Base-by-base conservation (phyloP, 1,140 invertebrate genomes). In the Forficula auricularia region DNA sequence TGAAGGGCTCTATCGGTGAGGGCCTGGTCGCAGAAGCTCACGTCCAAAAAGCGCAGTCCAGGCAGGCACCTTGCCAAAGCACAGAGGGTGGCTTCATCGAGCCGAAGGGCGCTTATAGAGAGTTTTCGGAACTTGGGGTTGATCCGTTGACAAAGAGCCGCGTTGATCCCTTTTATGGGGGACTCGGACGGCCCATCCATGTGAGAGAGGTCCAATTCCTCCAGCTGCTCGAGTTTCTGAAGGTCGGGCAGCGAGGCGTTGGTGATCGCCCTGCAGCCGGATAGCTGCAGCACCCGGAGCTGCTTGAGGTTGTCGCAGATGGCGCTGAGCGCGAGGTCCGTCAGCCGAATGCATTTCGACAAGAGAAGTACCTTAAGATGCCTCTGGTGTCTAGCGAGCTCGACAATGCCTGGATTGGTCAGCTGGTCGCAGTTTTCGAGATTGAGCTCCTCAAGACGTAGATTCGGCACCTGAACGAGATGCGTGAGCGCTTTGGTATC, bases 361-460 rank as follows among this genome's bases (percentile, higher is more conserved):
- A 81, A 54, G 52, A 81, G 72, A 16, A 82, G 54, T 13, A 64
- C 58, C 48, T 54, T 64, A 12, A 82, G 55, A 14, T 51, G 57
- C n/a, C 55, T 62, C 53, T 81, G 77, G 38, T 70, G 54, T 38
- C 56, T 51, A 45, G 70, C 64, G 10, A 81, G 58, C 33, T 56
- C 52, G 10, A 62, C 52, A 13, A 81, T 64, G 10, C 75, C 76
- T 10, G 57, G 52, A 40, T 70, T 70, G 31, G 71, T 73, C 6
- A 82, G 54, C 50, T 82, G 77, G 46, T 75, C 68, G 60, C 79
- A 82, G 1, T 59, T 61, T 44, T 65, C 57, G 18, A 79, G 52
- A 54, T 66, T 57, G 8, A 82, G 50, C 8, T 65, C 63, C 43
- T 73, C 53, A 9, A 82, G 51, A 44, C 66, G 49, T 7, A 79